Evolutionary conservation across 2,113 vertebrate genomes (phyloP), one percentile per base, ranked within the genome.

Genomic region (Ancistrus triradiatus): DNA sequence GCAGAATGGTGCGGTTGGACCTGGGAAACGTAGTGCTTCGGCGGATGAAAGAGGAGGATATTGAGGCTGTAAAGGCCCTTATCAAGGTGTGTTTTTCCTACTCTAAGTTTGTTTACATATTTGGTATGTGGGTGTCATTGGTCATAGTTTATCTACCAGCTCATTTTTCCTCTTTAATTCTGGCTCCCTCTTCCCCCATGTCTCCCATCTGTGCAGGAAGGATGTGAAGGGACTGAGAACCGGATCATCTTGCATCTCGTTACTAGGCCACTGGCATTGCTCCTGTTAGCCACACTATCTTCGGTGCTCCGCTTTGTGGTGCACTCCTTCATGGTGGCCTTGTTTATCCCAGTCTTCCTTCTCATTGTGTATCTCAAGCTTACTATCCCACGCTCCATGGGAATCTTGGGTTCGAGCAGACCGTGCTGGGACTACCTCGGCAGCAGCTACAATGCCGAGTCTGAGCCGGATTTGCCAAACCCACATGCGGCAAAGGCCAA

Each of bases 191-290:
- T 28, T 10, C 13, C n/a, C 17, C 62, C 25, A 25, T 68, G 18
- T 14, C 21, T 17, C 24, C 17, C 40, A 19, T 68, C 53, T 70
- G 10, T 63, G 25, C 80, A 93, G 91, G 91, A 91, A 48, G 90
- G 89, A 10, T 88, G 89, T 8, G 87, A 90, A 75, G 91, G 92
- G 62, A 89, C 84, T 0, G 91, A 94, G 52, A 94, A 92, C 81
- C 90, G 91, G 0, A 85, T 94, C 72, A 87, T 91, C 66, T 86
- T 94, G 9, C 88, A 93, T 44, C 83, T 90, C 15, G 80, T 94
- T 60, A 94, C 91, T 0, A 87, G 90, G 14, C 91, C 92, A 0
- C 78, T 91, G 1, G 88, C 88, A 38, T 84, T 93, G 67, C 5
- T 92, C 61, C 71, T 90, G 35, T 74, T 93, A 67, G 89, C 90